Evolutionary conservation across 2,888 invertebrate genomes (phyloP).

Genomic region (Euplagia quadripunctaria): DNA sequence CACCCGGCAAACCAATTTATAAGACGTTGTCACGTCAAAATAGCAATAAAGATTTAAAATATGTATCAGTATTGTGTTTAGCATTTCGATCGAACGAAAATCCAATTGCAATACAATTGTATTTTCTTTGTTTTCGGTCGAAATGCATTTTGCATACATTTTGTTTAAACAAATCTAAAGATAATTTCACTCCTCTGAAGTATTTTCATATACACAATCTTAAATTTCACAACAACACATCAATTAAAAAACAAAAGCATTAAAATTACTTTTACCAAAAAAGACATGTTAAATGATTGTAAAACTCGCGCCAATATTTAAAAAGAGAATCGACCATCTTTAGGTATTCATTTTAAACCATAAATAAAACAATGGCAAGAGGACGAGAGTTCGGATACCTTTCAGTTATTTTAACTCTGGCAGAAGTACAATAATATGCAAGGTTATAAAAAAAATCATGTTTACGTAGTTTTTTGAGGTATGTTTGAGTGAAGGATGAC

Average conservation of each 20-base stretch:
- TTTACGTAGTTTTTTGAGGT: not conserved
- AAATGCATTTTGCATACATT: too few relatives aligned
- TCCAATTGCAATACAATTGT: too few relatives aligned
- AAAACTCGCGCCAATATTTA: constrained; percentile 1
- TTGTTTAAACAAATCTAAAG: too few relatives aligned
- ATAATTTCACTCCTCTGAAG: too few relatives aligned
- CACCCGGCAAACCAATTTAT: too few relatives aligned
- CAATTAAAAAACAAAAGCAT: constrained; percentile 11
- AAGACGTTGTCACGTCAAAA: too few relatives aligned
- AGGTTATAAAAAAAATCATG: not conserved
- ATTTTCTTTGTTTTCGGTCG: too few relatives aligned
- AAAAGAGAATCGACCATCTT: constrained; percentile 6
- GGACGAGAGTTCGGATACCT: constrained; percentile 10
- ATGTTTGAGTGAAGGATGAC: not conserved
- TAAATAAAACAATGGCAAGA: constrained; percentile 12
- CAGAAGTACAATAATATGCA: not conserved
- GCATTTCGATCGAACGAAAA: too few relatives aligned
- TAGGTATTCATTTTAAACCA: not conserved
- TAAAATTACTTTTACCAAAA: not conserved
- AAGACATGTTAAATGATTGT: not conserved
- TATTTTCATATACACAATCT: not conserved
- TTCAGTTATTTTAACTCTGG: not conserved
- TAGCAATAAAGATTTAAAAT: too few relatives aligned
- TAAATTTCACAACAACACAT: constrained; percentile 13
- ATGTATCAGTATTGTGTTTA: too few relatives aligned